These are phyloP conservation scores for Melanophora roralis DNA, from an alignment of 2,888 invertebrate genomes.

Conservation along the genomic window DNA sequence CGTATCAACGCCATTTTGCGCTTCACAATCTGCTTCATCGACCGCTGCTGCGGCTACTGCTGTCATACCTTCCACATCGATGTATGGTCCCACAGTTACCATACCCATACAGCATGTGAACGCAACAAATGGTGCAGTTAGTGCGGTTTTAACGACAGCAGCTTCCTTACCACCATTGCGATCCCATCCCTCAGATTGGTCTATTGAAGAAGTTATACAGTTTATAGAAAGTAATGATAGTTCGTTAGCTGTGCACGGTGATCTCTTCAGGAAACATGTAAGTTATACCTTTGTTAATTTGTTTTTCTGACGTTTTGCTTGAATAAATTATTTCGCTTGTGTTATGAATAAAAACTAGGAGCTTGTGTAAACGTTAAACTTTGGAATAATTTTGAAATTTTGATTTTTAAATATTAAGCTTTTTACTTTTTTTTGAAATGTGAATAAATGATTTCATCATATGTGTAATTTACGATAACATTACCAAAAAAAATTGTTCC, in stretches of 20 bases:
- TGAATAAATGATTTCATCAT: no score
- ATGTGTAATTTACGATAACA: no score
- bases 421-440: no score
- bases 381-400: no score
- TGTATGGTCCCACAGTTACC: constrained; percentile 71
- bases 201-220: constrained; percentile 95
- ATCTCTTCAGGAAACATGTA: constrained; percentile 95
- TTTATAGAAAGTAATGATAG: constrained; percentile 92
- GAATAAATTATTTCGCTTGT: background rate
- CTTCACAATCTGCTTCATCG: constrained; percentile 73
- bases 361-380: no score
- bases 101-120: constrained; percentile 67
- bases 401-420: no score
- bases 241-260: constrained; percentile 90
- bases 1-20: constrained; percentile 73
- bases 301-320: no score
- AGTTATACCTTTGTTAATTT: constrained; percentile 75
- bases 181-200: constrained; percentile 89
- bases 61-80: constrained; percentile 65
- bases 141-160: constrained; percentile 67
- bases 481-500: no score
- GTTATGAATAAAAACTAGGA: no score
- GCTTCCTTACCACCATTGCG: constrained; percentile 75
- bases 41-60: constrained; percentile 76
- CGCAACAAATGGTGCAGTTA: constrained; percentile 65